Conservation (phyloP, 2,113 vertebrate genomes). For the Pseudorectes ferrugineus region DNA sequence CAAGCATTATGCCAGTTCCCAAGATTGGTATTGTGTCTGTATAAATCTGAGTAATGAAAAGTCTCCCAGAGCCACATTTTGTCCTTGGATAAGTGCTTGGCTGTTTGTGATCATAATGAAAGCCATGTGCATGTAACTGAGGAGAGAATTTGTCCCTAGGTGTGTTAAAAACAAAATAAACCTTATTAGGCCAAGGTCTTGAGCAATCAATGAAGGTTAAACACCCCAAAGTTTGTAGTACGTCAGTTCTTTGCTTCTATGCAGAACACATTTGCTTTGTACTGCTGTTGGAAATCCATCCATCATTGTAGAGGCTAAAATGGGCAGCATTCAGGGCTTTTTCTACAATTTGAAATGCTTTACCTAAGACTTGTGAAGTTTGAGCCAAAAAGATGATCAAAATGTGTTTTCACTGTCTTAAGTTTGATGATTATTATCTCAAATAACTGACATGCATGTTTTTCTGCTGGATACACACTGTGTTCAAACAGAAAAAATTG, state of each 20-base stretch:
- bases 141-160: conserved; percentile 38
- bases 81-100: conserved; percentile 34
- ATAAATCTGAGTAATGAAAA: conserved; percentile 41
- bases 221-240: background rate
- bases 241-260: background rate
- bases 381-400: conserved; percentile 63
- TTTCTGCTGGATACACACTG: conserved; percentile 72
- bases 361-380: conserved; percentile 45
- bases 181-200: conserved; percentile 9
- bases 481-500: conserved; percentile 69
- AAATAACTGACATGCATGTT: conserved; percentile 61
- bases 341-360: conserved; percentile 57
- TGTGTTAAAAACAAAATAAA: conserved; percentile 7
- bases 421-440: conserved; percentile 60
- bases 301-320: conserved; percentile 10
- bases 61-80: conserved; percentile 38
- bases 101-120: background rate
- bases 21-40: conserved; percentile 27
- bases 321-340: conserved; percentile 33
- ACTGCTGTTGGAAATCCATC: conserved; percentile 30
- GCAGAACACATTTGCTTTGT: conserved; percentile 24
- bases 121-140: background rate
- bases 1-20: conserved; percentile 43
- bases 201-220: conserved; percentile 28
- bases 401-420: conserved; percentile 71